Conservation (phyloP, 2,113 vertebrate species). For the Sturnus vulgaris region DNA sequence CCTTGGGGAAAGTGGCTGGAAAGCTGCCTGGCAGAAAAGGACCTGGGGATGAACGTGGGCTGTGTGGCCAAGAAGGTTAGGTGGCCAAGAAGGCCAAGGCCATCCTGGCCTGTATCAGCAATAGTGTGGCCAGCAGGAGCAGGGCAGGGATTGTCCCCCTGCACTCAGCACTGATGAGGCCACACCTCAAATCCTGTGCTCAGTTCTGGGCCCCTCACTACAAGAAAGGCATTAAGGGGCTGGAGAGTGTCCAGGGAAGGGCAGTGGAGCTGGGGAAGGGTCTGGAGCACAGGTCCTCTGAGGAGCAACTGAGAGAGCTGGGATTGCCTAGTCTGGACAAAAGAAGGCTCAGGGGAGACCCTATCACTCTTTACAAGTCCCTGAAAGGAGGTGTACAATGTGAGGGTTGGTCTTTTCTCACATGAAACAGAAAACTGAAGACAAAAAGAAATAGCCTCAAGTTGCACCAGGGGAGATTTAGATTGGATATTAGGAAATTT, state of each 20-base stretch:
- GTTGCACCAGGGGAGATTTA: not conserved
- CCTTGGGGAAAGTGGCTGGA: not conserved
- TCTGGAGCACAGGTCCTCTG: not conserved
- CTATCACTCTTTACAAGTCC: not conserved
- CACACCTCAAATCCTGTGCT: accelerated
- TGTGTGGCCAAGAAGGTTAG: not conserved
- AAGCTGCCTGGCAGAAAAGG: not conserved
- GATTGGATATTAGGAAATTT: not conserved
- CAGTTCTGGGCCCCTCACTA: accelerated
- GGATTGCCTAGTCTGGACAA: not conserved
- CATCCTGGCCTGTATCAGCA: accelerated
- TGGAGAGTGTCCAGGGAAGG: accelerated
- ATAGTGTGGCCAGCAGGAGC: not conserved
- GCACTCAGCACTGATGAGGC: accelerated
- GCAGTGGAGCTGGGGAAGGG: accelerated
- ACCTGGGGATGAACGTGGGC: not conserved
- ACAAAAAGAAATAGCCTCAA: not conserved
- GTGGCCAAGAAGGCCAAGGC: not conserved
- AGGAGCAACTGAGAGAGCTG: not conserved
- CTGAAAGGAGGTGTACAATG: not conserved
- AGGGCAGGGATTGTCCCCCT: not conserved
- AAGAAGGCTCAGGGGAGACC: not conserved
- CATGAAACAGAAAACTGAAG: not conserved
- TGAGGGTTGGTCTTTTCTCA: not conserved
- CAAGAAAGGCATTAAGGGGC: no score